A percentile compares a stretch with the other conserved stretches of the same genome.
Conservation (phyloP, 2,797 vertebrate genomes). For the Esox masquinongy region DNA sequence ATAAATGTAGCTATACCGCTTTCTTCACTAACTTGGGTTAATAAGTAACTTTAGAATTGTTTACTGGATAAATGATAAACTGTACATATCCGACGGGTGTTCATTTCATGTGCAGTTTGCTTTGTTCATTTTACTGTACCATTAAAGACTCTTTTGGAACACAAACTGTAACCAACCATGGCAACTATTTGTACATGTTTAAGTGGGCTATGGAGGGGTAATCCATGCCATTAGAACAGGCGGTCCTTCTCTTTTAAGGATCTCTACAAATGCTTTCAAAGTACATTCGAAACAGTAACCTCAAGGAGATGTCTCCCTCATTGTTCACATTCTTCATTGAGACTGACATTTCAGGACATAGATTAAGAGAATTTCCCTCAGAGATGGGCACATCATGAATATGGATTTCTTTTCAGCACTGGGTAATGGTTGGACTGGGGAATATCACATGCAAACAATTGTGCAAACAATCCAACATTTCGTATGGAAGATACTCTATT, state of each 20-base stretch:
- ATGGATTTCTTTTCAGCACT: slow-evolving; percentile 11
- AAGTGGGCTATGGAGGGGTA: background rate
- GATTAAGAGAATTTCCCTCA: slow-evolving; percentile 4
- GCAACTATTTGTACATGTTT: background rate
- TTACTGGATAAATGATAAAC: background rate
- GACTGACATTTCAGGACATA: slow-evolving; percentile 23
- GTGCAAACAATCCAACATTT: background rate
- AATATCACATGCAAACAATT: background rate
- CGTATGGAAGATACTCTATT: background rate
- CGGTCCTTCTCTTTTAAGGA: slow-evolving; percentile 1
- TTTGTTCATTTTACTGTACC: background rate
- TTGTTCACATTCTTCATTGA: slow-evolving; percentile 20
- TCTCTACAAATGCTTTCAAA: slow-evolving; percentile 11
- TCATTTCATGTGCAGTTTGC: background rate
- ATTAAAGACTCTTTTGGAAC: background rate
- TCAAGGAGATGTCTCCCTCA: slow-evolving; percentile 16
- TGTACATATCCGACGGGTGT: slow-evolving; percentile 14
- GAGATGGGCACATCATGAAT: slow-evolving; percentile 18
- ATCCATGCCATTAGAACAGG: background rate
- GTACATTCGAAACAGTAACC: slow-evolving; percentile 6
- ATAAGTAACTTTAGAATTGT: slow-evolving; percentile 1
- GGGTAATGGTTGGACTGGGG: background rate
- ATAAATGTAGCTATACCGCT: background rate
- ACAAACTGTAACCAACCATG: background rate
- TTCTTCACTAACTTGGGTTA: slow-evolving; percentile 7